phyloP scores from a whole-genome alignment of 2,113 vertebrate species.

The Potamarius usumacintae region DNA sequence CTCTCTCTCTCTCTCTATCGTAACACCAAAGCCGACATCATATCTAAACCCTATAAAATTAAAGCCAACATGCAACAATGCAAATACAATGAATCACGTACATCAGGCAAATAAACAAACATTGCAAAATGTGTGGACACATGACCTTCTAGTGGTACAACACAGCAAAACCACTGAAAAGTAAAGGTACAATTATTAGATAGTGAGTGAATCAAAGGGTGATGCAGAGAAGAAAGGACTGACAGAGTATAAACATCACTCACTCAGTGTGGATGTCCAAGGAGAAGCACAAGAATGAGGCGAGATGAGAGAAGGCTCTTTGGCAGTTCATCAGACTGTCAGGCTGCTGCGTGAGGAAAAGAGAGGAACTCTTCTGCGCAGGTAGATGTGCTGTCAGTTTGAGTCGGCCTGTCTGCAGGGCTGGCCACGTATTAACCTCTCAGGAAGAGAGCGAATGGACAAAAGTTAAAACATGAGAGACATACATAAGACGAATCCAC shows the following conservation, averaged over 20 bases:
- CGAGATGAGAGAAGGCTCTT: constrained; percentile 62
- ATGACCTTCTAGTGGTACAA: neutral
- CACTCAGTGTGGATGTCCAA: constrained; percentile 65
- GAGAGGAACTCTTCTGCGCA: constrained; percentile 71
- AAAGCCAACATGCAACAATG: neutral
- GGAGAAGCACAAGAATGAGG: constrained; percentile 54
- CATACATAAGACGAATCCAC: constrained; percentile 48
- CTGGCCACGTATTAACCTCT: constrained; percentile 73
- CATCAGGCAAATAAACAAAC: neutral
- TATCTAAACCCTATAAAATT: neutral
- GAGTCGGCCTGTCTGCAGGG: constrained; percentile 62
- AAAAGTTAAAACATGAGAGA: constrained; percentile 49
- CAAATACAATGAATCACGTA: neutral
- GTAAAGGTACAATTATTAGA: constrained; percentile 31
- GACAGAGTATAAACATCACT: constrained; percentile 63
- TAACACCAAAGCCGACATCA: neutral
- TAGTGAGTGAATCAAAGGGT: constrained; percentile 66
- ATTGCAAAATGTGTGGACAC: neutral
- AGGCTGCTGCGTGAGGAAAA: constrained; percentile 69
- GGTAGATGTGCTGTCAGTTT: constrained; percentile 76
- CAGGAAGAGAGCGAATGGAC: constrained; percentile 64
- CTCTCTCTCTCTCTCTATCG: constrained; percentile 27
- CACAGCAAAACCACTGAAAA: constrained; percentile 31
- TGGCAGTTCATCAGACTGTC: constrained; percentile 76
- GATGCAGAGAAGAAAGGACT: constrained; percentile 63